These are phyloP conservation scores for Sinocyclocheilus maitianheensis DNA, from an alignment of 2,113 vertebrate species.

Conservation along the genomic window DNA sequence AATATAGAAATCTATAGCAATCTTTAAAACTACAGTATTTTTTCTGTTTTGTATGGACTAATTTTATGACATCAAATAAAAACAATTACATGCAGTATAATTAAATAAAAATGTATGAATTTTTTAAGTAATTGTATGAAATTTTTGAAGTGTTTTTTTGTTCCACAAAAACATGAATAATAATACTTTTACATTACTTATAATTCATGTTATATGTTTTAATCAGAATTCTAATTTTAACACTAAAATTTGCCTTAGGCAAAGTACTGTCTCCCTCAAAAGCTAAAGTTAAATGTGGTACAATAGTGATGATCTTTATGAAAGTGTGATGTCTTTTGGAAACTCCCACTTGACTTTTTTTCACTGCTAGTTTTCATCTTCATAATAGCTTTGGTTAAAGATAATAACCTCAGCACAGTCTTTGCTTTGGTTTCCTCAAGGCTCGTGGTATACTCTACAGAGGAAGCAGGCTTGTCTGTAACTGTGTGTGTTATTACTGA, in stretches of 20 bases:
- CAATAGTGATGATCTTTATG: not conserved
- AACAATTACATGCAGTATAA: not conserved
- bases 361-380: not conserved
- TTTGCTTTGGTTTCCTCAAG: conserved; percentile 8
- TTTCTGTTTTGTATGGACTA: not conserved
- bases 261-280: not conserved
- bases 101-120: not conserved
- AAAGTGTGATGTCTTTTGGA: not conserved
- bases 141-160: not conserved
- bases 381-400: conserved; percentile 5
- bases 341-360: not conserved
- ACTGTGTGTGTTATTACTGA: conserved; percentile 11
- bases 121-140: not conserved
- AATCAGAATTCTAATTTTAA: not conserved
- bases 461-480: not conserved
- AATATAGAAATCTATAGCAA: not conserved
- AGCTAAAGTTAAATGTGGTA: not conserved
- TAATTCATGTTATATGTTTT: not conserved
- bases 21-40: not conserved
- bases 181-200: not conserved
- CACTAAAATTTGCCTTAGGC: not conserved
- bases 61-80: not conserved
- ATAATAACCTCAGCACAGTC: not conserved
- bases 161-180: not conserved
- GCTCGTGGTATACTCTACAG: not conserved